Base-by-base conservation (phyloP, 2,113 vertebrate genomes). In the Panthera tigris region DNA sequence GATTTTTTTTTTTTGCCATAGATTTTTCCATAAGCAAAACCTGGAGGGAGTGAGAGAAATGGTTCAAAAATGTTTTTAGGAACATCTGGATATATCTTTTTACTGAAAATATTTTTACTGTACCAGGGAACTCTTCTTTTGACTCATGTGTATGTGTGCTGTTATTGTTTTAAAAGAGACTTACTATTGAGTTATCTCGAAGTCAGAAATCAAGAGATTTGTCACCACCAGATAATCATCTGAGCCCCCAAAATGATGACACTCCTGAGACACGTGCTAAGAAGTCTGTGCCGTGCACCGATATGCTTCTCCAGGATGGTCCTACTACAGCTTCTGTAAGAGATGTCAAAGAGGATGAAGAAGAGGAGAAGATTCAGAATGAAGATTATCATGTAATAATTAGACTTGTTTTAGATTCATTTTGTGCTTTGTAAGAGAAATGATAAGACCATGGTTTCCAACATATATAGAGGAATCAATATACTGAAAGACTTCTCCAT, bases 101-200 rank as follows among this genome's bases (percentile, higher is more conserved):
- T 87, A 81, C 29, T 89, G 89, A n/a, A 94, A 91, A 69, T 87
- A 65, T 14, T 69, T 97, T 91, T 95, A n/a, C 63, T 84, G 14
- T 96, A 71, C 80, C 0, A 1, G 5, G 65, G 57, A 94, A 73
- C 6, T 83, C 18, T 73, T 14, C 18, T 94, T 91, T 48, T 66
- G n/a, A 81, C 45, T 91, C 23, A 33, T 65, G 0, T 86, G 68
- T 18, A 50, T 96, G 79, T 83, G 0, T 97, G 39, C 83, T 96
- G 0, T 93, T 98, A 91, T 63, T 98, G 41, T 98, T 98, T 97
- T 98, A 98, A 73, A 97, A 99, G 99, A 99, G 99, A 87, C 98
- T 99, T 84, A 99, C 99, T 3, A 99, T 99, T n/a, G 99, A 99
- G 45, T 99, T 99, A 91, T 99, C 99, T 95, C 99, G 99, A 85